Conservation (phyloP, 2,113 vertebrate species). For the Haemorhous mexicanus region DNA sequence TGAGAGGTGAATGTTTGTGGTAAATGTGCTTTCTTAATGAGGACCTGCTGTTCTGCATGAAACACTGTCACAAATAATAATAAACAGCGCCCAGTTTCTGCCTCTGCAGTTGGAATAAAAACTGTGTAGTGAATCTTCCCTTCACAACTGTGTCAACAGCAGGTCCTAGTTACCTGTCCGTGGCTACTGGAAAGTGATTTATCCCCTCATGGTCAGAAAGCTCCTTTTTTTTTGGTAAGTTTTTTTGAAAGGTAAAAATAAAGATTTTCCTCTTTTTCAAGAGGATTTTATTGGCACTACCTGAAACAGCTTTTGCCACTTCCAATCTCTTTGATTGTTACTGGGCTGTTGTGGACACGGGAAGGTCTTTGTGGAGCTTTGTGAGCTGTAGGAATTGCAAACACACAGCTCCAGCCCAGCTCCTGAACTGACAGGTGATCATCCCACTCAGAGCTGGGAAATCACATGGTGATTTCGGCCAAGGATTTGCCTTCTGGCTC, state of each 20-base stretch:
- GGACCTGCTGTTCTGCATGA: slow-evolving; percentile 23
- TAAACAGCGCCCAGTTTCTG: background rate
- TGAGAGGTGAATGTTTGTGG: background rate
- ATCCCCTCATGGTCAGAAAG: background rate
- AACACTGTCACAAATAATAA: slow-evolving; percentile 15
- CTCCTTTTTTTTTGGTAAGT: background rate
- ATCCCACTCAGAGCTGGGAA: background rate
- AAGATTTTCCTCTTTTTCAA: background rate
- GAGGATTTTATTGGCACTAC: background rate
- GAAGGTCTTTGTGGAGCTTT: background rate
- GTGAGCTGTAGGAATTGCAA: background rate
- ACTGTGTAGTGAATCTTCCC: background rate
- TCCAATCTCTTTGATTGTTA: background rate
- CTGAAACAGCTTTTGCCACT: background rate
- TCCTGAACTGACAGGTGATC: background rate
- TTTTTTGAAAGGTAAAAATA: background rate
- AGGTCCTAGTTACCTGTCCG: background rate
- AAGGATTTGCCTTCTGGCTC: background rate
- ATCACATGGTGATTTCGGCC: background rate
- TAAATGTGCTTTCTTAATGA: slow-evolving; percentile 23
- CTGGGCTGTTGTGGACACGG: background rate
- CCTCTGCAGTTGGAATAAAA: background rate
- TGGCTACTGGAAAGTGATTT: background rate
- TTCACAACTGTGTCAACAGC: background rate
- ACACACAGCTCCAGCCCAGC: fast-evolving